Conservation (phyloP, 2,113 vertebrate genomes). For the Chrysemys picta region DNA sequence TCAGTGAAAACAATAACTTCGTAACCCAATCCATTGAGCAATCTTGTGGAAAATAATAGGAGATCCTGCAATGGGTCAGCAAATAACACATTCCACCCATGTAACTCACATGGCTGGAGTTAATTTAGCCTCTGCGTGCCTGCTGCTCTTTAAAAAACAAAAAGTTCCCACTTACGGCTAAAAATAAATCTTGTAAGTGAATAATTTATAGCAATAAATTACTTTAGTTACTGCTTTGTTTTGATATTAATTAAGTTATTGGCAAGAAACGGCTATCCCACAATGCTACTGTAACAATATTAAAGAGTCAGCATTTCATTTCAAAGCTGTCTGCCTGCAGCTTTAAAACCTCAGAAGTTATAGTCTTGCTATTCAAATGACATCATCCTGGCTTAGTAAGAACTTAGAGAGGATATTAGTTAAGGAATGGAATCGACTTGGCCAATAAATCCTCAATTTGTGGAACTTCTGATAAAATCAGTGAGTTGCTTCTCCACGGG, state of each 20-base stretch:
- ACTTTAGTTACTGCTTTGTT: slow-evolving; percentile 16
- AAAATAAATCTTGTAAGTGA: background rate
- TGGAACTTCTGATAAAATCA: background rate
- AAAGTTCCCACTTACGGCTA: background rate
- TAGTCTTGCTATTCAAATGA: slow-evolving; percentile 37
- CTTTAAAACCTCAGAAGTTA: slow-evolving; percentile 42
- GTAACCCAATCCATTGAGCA: background rate
- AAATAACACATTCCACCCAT: background rate
- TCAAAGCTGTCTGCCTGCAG: slow-evolving; percentile 10
- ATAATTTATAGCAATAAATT: background rate
- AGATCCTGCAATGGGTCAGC: background rate
- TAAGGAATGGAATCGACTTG: slow-evolving; percentile 38
- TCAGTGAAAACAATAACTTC: rapidly evolving
- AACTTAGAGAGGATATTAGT: slow-evolving; percentile 38
- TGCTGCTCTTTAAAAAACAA: background rate
- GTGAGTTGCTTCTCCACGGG: background rate
- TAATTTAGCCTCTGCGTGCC: background rate
- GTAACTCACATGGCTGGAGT: background rate
- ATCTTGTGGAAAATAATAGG: slow-evolving; percentile 1
- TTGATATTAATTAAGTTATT: slow-evolving; percentile 42
- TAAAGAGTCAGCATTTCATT: background rate
- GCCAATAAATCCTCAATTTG: background rate
- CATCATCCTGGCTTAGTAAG: slow-evolving; percentile 36
- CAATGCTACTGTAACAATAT: background rate
- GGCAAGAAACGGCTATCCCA: slow-evolving; percentile 2